Evolutionary conservation across 2,113 vertebrate genomes (phyloP).

Genomic region (Nannospalax galili): DNA sequence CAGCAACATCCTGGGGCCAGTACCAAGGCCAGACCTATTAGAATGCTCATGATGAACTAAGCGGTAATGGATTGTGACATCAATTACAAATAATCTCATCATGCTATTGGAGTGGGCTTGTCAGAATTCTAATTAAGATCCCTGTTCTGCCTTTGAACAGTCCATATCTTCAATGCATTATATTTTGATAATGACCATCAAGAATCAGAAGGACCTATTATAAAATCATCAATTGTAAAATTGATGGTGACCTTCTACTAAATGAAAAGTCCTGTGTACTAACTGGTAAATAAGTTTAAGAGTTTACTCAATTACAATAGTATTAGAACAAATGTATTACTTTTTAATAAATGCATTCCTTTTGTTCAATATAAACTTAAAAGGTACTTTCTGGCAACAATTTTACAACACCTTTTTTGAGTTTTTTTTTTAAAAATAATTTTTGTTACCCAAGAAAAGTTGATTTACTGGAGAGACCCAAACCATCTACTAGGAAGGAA

Average conservation of each 20-base stretch:
- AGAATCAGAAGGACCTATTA: constrained; percentile 83
- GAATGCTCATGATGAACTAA: constrained; percentile 90
- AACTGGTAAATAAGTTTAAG: constrained; percentile 78
- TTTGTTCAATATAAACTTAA: constrained; percentile 1
- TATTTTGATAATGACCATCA: constrained; percentile 93
- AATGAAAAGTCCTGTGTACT: constrained; percentile 82
- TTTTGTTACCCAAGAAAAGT: constrained; percentile 23
- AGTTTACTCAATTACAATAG: constrained; percentile 72
- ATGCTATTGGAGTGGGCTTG: constrained; percentile 93
- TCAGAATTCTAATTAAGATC: constrained; percentile 96
- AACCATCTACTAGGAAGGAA: constrained; percentile 30
- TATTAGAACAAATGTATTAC: constrained; percentile 16
- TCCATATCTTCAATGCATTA: constrained; percentile 90
- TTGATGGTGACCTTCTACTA: constrained; percentile 88
- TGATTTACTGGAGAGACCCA: constrained; percentile 3
- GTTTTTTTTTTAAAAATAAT: not conserved
- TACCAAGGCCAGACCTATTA: constrained; percentile 93
- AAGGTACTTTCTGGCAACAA: not conserved
- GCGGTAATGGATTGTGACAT: constrained; percentile 95
- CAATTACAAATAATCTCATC: constrained; percentile 98
- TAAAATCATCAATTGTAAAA: constrained; percentile 89
- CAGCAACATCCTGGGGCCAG: constrained; percentile 92
- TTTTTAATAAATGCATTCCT: constrained; percentile 7
- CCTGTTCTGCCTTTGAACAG: constrained; percentile 90
- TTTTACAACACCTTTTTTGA: not conserved